Conservation (phyloP, 2,888 invertebrate genomes). For the Suillia variegata region DNA sequence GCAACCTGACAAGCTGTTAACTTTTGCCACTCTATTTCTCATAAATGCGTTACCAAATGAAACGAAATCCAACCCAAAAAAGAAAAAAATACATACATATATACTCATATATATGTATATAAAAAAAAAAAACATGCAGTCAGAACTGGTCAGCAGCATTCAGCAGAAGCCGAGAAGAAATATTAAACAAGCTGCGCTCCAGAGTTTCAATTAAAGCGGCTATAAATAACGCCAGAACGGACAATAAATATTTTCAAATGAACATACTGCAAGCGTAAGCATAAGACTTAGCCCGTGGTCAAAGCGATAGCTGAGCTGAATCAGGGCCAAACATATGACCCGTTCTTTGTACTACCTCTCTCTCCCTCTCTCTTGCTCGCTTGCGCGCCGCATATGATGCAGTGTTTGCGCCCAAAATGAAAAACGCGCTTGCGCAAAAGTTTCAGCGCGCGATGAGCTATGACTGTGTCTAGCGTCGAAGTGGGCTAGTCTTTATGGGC, state of each 20-base stretch:
- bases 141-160: not conserved
- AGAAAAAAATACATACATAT: too few relatives aligned
- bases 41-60: not conserved
- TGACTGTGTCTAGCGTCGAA: not conserved
- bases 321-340: constrained; percentile 3
- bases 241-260: constrained; percentile 3
- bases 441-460: not conserved
- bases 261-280: not conserved
- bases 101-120: too few relatives aligned
- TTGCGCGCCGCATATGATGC: not conserved
- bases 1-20: not conserved
- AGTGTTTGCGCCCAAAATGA: not conserved
- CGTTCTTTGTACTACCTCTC: not conserved
- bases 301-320: not conserved
- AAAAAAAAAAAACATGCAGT: too few relatives aligned
- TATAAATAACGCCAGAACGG: not conserved
- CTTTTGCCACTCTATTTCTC: constrained; percentile 3
- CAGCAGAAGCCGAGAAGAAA: not conserved
- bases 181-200: not conserved
- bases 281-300: not conserved
- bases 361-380: not conserved
- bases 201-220: constrained; percentile 1
- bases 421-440: not conserved
- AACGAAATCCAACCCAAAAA: not conserved
- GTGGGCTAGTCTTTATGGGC: not conserved